A percentile compares a stretch with the other conserved stretches of the same genome.
These are phyloP conservation scores for Phoenicopterus ruber DNA, from an alignment of 2,113 vertebrate species.

Conservation along the genomic window DNA sequence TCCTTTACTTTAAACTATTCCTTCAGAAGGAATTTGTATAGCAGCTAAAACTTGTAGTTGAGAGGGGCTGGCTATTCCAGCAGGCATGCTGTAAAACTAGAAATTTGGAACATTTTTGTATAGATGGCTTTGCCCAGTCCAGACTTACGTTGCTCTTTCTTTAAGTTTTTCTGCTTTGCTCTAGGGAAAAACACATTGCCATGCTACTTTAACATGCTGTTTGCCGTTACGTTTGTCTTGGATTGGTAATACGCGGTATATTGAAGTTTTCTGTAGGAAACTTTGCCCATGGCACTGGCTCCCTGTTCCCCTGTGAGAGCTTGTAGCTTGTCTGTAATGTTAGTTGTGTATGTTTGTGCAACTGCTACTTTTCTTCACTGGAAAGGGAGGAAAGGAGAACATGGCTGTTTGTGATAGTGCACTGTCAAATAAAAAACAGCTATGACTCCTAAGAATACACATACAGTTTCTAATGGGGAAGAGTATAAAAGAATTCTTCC, in stretches of 20 bases:
- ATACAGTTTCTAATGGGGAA: neutral
- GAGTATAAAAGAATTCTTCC: neutral
- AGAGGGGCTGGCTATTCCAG: neutral
- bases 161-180: neutral
- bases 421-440: neutral
- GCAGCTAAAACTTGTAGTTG: neutral
- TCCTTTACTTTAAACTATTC: constrained; percentile 37
- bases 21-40: constrained; percentile 16
- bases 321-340: neutral
- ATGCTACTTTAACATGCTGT: neutral
- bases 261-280: neutral
- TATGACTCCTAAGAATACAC: neutral
- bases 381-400: neutral
- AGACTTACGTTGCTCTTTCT: neutral
- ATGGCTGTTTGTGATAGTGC: neutral
- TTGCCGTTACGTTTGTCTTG: neutral
- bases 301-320: neutral
- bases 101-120: neutral
- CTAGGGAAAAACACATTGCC: neutral
- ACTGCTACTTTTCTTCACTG: neutral
- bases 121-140: neutral
- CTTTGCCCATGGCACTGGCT: neutral
- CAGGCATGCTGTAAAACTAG: neutral
- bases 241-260: neutral
- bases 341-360: neutral